A percentile compares a stretch with the other conserved stretches of the same genome.
Conservation (phyloP, 2,888 invertebrate genomes). For the Rhodophaea formosa region DNA sequence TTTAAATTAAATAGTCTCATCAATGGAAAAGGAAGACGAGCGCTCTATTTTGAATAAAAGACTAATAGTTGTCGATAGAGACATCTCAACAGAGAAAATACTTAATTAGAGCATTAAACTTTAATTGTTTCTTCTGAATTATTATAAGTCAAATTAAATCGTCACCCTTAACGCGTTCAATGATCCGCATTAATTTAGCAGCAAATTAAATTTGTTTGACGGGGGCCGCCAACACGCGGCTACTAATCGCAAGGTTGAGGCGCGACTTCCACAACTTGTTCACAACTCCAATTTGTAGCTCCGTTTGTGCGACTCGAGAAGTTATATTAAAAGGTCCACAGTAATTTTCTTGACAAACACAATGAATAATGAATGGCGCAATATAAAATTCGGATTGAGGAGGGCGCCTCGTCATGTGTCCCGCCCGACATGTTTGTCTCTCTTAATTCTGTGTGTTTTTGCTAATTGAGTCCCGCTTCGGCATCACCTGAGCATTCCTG, state of each 20-base stretch:
- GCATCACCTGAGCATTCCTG: constrained; percentile 56
- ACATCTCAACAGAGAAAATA: no score
- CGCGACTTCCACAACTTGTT: constrained; percentile 62
- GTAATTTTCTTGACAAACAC: constrained; percentile 78
- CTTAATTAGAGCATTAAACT: not conserved
- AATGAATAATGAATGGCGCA: constrained; percentile 75
- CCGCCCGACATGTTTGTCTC: constrained; percentile 72
- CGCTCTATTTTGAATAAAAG: not conserved
- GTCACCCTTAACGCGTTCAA: constrained; percentile 41
- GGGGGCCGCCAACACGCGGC: constrained; percentile 50
- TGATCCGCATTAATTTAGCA: constrained; percentile 61
- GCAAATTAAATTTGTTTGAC: constrained; percentile 66
- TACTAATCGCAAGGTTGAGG: constrained; percentile 65
- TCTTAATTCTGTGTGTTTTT: constrained; percentile 79
- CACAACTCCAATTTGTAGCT: constrained; percentile 71
- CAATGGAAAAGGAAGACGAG: constrained; percentile 20
- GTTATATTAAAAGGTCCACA: constrained; percentile 81
- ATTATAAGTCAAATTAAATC: constrained; percentile 35
- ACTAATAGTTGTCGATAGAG: not conserved
- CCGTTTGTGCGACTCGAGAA: constrained; percentile 65
- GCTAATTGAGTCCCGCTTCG: constrained; percentile 74
- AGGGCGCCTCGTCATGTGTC: constrained; percentile 66
- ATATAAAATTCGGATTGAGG: constrained; percentile 79
- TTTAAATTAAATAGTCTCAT: constrained; percentile 61
- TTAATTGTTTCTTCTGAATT: constrained; percentile 30